Evolutionary conservation across 1,140 invertebrate species (phyloP).

Genomic region (Temnothorax nylanderi): DNA sequence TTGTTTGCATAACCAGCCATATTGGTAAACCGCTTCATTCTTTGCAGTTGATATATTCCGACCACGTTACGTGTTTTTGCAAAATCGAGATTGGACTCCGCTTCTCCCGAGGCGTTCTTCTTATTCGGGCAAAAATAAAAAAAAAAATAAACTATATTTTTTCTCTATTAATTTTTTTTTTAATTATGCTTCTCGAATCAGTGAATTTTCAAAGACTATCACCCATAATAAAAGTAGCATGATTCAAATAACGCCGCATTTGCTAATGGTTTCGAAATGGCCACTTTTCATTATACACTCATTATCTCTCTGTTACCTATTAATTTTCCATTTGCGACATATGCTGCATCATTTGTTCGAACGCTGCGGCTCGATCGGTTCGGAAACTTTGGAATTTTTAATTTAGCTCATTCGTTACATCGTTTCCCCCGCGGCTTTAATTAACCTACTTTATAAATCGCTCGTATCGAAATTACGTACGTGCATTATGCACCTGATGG

Average conservation of each 20-base stretch:
- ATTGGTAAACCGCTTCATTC: slow-evolving; percentile 63
- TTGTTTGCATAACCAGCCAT: slow-evolving; percentile 75
- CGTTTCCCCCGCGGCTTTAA: slow-evolving; percentile 51
- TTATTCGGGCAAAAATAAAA: neutral
- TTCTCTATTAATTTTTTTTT: neutral
- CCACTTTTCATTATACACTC: slow-evolving; percentile 36
- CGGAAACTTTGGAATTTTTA: slow-evolving; percentile 50
- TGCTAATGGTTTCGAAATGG: slow-evolving; percentile 31
- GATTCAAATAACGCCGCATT: neutral
- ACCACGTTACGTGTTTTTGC: slow-evolving; percentile 2
- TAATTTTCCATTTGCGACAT: slow-evolving; percentile 46
- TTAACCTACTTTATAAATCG: slow-evolving; percentile 53
- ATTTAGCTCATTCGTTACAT: slow-evolving; percentile 55
- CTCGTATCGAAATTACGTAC: slow-evolving; percentile 47
- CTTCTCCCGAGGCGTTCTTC: neutral
- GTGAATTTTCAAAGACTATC: neutral
- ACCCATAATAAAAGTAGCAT: neutral
- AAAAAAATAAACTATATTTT: neutral
- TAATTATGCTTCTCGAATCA: neutral
- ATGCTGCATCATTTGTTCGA: slow-evolving; percentile 44
- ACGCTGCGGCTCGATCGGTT: slow-evolving; percentile 13
- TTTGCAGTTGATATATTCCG: slow-evolving; percentile 32
- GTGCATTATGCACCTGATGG: slow-evolving; percentile 56
- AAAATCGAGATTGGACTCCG: slow-evolving; percentile 34
- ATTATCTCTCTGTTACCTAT: slow-evolving; percentile 46